These are phyloP conservation scores for Xanthia togata DNA, from an alignment of 2,888 invertebrate species.

Conservation along the genomic window DNA sequence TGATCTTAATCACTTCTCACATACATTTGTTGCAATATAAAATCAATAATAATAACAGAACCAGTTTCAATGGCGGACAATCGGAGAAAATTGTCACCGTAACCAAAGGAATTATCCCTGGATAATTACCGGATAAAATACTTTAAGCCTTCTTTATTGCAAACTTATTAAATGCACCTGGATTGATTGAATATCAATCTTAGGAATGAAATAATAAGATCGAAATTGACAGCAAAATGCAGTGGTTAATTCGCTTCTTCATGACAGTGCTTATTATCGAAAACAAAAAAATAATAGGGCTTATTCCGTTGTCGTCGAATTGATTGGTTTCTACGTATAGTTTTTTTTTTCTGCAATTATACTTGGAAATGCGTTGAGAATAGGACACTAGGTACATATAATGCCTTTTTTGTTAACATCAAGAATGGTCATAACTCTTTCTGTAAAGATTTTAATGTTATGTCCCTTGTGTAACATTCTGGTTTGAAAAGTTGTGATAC, in stretches of 20 bases:
- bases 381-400: slow-evolving; percentile 59
- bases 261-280: slow-evolving; percentile 76
- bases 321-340: slow-evolving; percentile 84
- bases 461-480: slow-evolving; percentile 31
- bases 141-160: slow-evolving; percentile 70
- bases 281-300: slow-evolving; percentile 73
- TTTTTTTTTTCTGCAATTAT: slow-evolving; percentile 76
- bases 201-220: slow-evolving; percentile 40
- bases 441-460: slow-evolving; percentile 66
- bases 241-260: slow-evolving; percentile 61
- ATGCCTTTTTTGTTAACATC: slow-evolving; percentile 54
- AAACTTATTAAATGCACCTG: slow-evolving; percentile 48
- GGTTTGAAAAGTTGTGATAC: slow-evolving; percentile 56
- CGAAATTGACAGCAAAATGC: slow-evolving; percentile 45
- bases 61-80: slow-evolving; percentile 66
- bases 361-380: slow-evolving; percentile 75
- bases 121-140: slow-evolving; percentile 83
- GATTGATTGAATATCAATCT: slow-evolving; percentile 57
- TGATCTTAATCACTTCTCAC: slow-evolving; percentile 55
- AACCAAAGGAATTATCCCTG: slow-evolving; percentile 77
- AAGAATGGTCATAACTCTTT: slow-evolving; percentile 54
- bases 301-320: slow-evolving; percentile 77
- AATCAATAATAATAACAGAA: slow-evolving; percentile 67
- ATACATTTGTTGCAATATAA: slow-evolving; percentile 61
- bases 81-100: slow-evolving; percentile 82